These are phyloP conservation scores for Phoeniculus purpureus DNA, from an alignment of 2,797 vertebrate genomes.

Conservation along the genomic window DNA sequence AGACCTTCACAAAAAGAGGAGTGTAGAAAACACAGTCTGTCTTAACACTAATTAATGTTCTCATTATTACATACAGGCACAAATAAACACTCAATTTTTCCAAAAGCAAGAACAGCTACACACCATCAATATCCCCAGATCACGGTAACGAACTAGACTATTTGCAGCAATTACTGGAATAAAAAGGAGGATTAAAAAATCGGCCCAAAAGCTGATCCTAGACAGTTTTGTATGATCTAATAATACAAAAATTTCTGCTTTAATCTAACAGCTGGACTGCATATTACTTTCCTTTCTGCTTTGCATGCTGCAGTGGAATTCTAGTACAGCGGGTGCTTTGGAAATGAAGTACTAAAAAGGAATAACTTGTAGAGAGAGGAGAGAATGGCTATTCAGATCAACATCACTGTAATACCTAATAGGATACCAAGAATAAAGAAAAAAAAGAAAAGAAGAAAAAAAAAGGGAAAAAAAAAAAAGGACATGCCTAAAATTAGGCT, in stretches of 20 bases:
- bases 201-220: background rate
- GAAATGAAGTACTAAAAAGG: background rate
- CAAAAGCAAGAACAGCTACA: background rate
- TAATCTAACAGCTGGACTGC: background rate
- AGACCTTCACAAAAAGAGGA: background rate
- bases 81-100: accelerated
- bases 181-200: background rate
- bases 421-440: background rate
- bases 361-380: background rate
- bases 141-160: background rate
- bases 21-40: background rate
- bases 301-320: background rate
- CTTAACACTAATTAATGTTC: background rate
- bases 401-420: background rate
- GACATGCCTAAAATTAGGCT: constrained; percentile 19
- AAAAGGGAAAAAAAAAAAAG: background rate
- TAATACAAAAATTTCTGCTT: background rate
- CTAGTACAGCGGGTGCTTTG: background rate
- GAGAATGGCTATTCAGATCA: background rate
- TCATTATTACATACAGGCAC: accelerated
- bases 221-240: background rate
- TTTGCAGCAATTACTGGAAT: background rate
- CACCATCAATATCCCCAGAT: background rate
- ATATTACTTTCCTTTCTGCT: background rate
- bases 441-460: background rate